phyloP scores from a whole-genome alignment of 2,113 vertebrate genomes.

The Lethenteron reissneri region DNA sequence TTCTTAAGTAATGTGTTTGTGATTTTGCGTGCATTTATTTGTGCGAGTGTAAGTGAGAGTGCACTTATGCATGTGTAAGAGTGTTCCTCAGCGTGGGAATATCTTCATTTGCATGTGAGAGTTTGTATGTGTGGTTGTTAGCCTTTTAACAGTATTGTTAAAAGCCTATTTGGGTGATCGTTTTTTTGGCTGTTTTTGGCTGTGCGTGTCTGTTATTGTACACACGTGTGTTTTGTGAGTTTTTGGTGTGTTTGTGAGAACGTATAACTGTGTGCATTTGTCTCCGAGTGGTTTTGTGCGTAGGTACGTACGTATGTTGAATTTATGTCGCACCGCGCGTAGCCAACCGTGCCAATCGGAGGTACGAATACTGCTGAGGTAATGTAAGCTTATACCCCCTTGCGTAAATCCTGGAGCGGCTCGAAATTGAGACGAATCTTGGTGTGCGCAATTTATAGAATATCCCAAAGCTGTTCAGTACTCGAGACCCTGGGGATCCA shows the following conservation, averaged over 20 bases:
- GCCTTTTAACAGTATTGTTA: neutral
- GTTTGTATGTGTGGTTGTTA: neutral
- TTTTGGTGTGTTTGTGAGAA: neutral
- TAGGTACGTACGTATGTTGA: neutral
- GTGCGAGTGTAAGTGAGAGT: neutral
- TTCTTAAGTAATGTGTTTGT: neutral
- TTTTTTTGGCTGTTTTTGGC: neutral
- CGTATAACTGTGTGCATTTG: neutral
- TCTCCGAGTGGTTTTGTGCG: neutral
- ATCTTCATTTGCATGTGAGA: neutral
- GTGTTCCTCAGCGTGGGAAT: too few relatives aligned
- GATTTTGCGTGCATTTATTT: neutral
- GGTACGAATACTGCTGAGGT: too few relatives aligned
- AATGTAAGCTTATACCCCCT: too few relatives aligned
- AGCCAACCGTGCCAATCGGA: too few relatives aligned
- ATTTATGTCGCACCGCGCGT: too few relatives aligned
- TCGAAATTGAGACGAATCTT: too few relatives aligned
- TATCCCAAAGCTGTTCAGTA: too few relatives aligned
- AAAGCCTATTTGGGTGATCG: neutral
- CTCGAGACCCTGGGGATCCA: too few relatives aligned
- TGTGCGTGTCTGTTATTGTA: neutral
- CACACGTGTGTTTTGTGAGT: neutral
- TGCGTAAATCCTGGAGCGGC: too few relatives aligned
- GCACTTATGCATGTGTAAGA: neutral
- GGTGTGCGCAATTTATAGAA: too few relatives aligned